Conservation (phyloP, 35 echinoderm and acorn worm species). For the Strongylocentrotus purpuratus region DNA sequence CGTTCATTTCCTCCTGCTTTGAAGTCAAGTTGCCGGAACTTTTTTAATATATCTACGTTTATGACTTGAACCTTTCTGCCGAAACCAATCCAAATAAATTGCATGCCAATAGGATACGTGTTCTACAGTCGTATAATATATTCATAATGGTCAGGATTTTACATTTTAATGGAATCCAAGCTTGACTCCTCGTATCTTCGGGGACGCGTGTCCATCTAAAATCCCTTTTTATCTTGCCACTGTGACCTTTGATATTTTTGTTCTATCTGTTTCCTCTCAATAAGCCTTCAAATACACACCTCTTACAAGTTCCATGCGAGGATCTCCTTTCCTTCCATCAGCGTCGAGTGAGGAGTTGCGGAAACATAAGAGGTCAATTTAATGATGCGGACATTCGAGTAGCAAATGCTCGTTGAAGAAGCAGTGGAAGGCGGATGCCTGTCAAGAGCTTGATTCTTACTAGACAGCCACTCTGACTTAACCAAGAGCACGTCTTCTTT, state of each 20-base stretch:
- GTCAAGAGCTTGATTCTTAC: not conserved
- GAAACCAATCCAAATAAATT: no score
- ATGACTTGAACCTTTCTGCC: no score
- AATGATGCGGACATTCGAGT: not conserved
- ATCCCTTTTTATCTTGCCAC: not conserved
- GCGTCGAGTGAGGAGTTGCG: no score
- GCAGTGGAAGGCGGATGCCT: not conserved
- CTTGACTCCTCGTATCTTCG: not conserved
- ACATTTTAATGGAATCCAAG: not conserved
- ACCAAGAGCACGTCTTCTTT: not conserved
- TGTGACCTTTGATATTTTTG: not conserved
- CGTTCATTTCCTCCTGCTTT: no score
- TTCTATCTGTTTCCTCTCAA: not conserved
- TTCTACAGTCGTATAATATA: no score
- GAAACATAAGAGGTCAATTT: no score
- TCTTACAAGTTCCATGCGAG: not conserved
- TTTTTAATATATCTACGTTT: no score
- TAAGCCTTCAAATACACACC: not conserved
- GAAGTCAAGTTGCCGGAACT: no score
- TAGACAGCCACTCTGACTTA: not conserved
- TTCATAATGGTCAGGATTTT: not conserved
- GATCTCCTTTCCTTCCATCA: no score
- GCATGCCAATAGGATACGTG: no score
- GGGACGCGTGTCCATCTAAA: not conserved
- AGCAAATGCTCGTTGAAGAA: not conserved